phyloP scores from a whole-genome alignment of 2,797 vertebrate genomes.

The Cygnus olor region DNA sequence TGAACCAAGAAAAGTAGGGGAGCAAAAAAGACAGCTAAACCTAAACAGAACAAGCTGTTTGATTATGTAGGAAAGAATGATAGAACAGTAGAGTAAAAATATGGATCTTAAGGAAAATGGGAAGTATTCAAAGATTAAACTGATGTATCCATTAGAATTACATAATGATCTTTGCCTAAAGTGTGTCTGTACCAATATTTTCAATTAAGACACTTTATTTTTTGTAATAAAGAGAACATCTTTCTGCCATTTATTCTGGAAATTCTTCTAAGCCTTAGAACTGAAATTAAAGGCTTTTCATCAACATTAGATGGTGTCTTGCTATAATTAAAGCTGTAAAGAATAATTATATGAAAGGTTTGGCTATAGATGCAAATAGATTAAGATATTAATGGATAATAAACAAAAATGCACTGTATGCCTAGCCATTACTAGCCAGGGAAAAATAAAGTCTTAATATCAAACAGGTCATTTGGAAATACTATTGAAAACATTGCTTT shows the following conservation, averaged over 20 bases:
- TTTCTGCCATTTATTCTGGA: constrained; percentile 50
- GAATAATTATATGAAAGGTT: constrained; percentile 51
- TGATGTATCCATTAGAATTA: background rate
- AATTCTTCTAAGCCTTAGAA: background rate
- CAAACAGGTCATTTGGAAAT: background rate
- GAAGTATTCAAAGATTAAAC: background rate
- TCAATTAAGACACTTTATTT: constrained; percentile 55
- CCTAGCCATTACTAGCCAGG: background rate
- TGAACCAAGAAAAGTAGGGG: background rate
- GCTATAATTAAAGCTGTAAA: constrained; percentile 67
- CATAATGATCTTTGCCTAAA: background rate
- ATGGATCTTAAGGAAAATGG: background rate
- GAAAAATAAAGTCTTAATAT: background rate
- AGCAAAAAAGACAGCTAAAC: background rate
- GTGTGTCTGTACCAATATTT: constrained; percentile 39
- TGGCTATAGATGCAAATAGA: background rate
- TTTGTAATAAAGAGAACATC: constrained; percentile 16
- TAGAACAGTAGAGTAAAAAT: background rate
- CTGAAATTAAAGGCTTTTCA: constrained; percentile 58
- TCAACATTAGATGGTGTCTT: constrained; percentile 18
- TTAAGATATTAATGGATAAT: background rate
- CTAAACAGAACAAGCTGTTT: background rate
- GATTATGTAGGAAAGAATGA: background rate
- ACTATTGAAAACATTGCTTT: background rate
- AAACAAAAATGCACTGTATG: background rate